These are phyloP conservation scores for Drosophila melanosoma DNA, from an alignment of 2,888 invertebrate species.

Conservation along the genomic window DNA sequence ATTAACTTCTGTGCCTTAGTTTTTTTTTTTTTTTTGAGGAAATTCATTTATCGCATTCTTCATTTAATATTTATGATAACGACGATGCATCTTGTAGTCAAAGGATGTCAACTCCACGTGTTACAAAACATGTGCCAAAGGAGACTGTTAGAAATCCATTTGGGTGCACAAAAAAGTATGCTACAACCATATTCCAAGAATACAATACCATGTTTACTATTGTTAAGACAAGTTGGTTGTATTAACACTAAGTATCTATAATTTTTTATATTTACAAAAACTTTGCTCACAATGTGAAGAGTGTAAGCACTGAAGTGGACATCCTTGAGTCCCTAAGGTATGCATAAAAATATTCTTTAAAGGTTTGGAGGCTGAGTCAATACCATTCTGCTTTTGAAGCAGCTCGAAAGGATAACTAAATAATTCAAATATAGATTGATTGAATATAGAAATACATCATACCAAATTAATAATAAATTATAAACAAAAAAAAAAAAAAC, in stretches of 20 bases:
- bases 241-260: not conserved
- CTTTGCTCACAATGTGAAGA: not conserved
- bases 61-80: slow-evolving; percentile 51
- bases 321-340: not conserved
- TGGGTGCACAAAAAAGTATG: slow-evolving; percentile 18
- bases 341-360: not conserved
- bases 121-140: slow-evolving; percentile 15
- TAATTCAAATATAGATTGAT: not conserved
- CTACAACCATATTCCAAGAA: not conserved
- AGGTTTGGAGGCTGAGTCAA: not conserved
- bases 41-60: slow-evolving; percentile 33
- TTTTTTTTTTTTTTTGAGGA: slow-evolving; percentile 40
- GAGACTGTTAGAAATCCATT: not conserved
- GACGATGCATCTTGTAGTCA: slow-evolving; percentile 25
- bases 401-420: not conserved
- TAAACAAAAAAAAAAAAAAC: not conserved
- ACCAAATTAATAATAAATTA: no score
- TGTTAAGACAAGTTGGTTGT: not conserved
- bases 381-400: not conserved
- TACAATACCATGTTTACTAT: not conserved
- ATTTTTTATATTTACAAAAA: not conserved
- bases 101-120: slow-evolving; percentile 39
- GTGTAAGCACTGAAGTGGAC: not conserved
- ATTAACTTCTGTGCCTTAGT: slow-evolving; percentile 44
- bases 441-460: no score